phyloP scores from a whole-genome alignment of 2,888 invertebrate genomes.

The Ecliptopera silaceata region DNA sequence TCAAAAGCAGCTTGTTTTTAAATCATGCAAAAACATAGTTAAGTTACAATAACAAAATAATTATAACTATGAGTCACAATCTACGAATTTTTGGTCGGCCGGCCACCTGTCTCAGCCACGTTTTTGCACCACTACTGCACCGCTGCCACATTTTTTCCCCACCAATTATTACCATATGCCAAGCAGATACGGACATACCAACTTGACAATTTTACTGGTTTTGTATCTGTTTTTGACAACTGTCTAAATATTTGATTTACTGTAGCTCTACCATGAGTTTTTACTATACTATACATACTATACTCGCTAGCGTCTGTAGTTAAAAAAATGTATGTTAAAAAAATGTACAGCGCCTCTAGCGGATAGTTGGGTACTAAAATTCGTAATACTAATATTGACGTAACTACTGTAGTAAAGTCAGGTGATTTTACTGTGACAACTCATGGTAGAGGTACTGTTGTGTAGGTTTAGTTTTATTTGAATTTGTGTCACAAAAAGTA shows the following conservation, averaged over 20 bases:
- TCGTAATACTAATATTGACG: too few relatives aligned
- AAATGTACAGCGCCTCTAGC: too few relatives aligned
- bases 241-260: slow-evolving; percentile 18
- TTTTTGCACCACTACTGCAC: slow-evolving; percentile 32
- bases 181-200: slow-evolving; percentile 30
- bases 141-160: slow-evolving; percentile 16
- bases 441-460: too few relatives aligned
- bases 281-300: too few relatives aligned
- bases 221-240: slow-evolving; percentile 20
- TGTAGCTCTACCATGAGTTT: too few relatives aligned
- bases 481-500: not conserved
- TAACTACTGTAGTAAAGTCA: too few relatives aligned
- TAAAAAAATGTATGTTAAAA: too few relatives aligned
- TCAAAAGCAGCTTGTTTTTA: too few relatives aligned
- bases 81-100: slow-evolving; percentile 28
- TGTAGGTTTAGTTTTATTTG: slow-evolving; percentile 1
- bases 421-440: too few relatives aligned
- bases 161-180: slow-evolving; percentile 41
- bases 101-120: slow-evolving; percentile 41
- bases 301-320: too few relatives aligned
- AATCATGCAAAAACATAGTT: not conserved
- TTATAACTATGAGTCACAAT: not conserved
- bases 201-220: slow-evolving; percentile 22
- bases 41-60: not conserved
- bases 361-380: too few relatives aligned